phyloP scores from a whole-genome alignment of 2,797 vertebrate species.

The Discoglossus pictus region DNA sequence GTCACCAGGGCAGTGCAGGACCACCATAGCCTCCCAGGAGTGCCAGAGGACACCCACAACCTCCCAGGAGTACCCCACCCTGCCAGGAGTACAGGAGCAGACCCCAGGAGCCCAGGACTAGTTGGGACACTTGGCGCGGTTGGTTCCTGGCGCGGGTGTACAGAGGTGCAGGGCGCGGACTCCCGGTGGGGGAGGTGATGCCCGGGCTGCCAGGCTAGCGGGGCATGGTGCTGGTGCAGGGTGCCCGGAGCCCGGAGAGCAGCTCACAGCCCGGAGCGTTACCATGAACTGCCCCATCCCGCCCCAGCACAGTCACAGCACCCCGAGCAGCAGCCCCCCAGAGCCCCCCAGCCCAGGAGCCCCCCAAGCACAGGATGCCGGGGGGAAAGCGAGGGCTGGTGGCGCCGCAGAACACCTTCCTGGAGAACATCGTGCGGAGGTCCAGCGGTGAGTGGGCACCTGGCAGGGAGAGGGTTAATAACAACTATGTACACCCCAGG shows the following conservation, averaged over 20 bases:
- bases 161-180: too few relatives aligned
- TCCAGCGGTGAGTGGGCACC: constrained; percentile 85
- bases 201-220: constrained; percentile 65
- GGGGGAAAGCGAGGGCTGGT: constrained; percentile 97
- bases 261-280: constrained; percentile 78
- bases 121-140: constrained; percentile 32
- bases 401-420: constrained; percentile 97
- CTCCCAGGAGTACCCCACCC: too few relatives aligned
- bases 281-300: constrained; percentile 84
- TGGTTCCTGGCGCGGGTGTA: constrained; percentile 45
- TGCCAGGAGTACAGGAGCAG: constrained; percentile 26
- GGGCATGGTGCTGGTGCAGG: constrained; percentile 70
- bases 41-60: too few relatives aligned
- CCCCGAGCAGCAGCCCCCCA: constrained; percentile 57
- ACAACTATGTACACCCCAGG: too few relatives aligned
- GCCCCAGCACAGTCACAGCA: constrained; percentile 68
- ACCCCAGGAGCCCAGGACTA: constrained; percentile 40
- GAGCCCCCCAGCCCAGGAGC: constrained; percentile 61
- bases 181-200: too few relatives aligned
- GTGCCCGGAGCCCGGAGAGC: constrained; percentile 67
- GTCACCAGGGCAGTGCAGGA: too few relatives aligned
- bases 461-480: too few relatives aligned
- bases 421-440: constrained; percentile 96
- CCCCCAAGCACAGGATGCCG: constrained; percentile 84
- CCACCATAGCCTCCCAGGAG: too few relatives aligned